Base-by-base conservation (phyloP, 2,888 invertebrate species). In the Halictus ligatus region DNA sequence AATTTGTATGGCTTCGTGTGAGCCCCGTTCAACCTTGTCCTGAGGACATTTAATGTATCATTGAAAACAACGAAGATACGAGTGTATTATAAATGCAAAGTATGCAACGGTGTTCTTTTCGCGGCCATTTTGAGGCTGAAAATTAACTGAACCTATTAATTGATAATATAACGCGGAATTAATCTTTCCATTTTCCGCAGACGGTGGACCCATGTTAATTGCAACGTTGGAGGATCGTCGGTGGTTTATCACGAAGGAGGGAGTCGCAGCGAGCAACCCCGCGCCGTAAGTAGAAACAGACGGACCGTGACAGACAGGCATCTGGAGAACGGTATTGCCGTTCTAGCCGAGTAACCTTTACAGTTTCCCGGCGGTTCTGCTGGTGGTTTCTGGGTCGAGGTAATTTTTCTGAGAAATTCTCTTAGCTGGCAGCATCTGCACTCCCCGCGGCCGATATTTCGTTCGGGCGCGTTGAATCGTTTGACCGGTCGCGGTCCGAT, bases 211-310 rank as follows among this genome's bases (percentile, higher is more conserved):
- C 10, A 10, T 12, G 35, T 69, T 40, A 69, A 69, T 40, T 21
- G 40, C 40, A 54, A 21, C 50, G 21, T 54, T 4, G 21, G 50
- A 54, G 54, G 13, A 43, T 18, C 43, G 69, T 54, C 40, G 43
- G 25, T 69, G 69, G 40, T 78, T 78, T 60, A 48, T 29, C 21
- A 60, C n/a, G 18, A 7, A n/a, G 67, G 29, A n/a, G 67, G 15
- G 64, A 54, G 10, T 18, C 35, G 40, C 64, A 15, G 58, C n/a
- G 43, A 21, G n/a, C 15, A 64, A 67, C 35, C 12, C 72, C 8
- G 29, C 15, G 46, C 13, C 8, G n/a, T 74, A 78, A 84, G 74
- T 84, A 78, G 84, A 84, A 74, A 83, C 83, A 78, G 74, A 78
- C 58, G 21, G 48, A 35, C 50, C 40, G 29, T 40, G 64, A 50